A percentile compares a stretch with the other conserved stretches of the same genome.
phyloP scores from a whole-genome alignment of 2,797 vertebrate genomes.

The Dicrostonyx torquatus region DNA sequence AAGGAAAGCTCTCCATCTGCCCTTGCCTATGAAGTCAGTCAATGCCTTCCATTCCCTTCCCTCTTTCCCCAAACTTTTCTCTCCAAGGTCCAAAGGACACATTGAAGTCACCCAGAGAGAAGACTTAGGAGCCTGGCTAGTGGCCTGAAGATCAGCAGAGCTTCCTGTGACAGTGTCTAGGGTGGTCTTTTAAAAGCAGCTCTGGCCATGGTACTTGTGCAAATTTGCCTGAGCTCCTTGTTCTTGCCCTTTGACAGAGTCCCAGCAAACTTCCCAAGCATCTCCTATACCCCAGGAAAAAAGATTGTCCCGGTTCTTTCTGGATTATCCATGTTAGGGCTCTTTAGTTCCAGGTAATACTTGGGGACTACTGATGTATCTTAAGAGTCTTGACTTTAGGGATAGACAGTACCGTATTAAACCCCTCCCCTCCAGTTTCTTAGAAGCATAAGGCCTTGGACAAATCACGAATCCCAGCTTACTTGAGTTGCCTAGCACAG shows the following conservation, averaged over 20 bases:
- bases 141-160: neutral
- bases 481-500: neutral
- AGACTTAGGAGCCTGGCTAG: neutral
- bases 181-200: neutral
- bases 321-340: neutral
- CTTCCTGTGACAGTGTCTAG: neutral
- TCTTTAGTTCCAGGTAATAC: neutral
- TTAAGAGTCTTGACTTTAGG: neutral
- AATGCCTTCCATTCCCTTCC: accelerated
- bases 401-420: neutral
- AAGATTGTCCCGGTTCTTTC: neutral
- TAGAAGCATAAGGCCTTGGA: neutral
- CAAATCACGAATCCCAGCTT: neutral
- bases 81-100: neutral
- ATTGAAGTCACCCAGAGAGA: neutral
- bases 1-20: neutral
- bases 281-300: neutral
- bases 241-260: neutral
- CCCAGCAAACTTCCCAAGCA: neutral
- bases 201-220: accelerated
- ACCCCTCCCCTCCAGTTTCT: neutral
- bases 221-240: neutral
- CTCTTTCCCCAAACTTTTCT: neutral
- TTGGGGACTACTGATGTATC: neutral
- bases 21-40: neutral